phyloP scores from a whole-genome alignment of 2,888 invertebrate genomes.

The Eulithis prunata region DNA sequence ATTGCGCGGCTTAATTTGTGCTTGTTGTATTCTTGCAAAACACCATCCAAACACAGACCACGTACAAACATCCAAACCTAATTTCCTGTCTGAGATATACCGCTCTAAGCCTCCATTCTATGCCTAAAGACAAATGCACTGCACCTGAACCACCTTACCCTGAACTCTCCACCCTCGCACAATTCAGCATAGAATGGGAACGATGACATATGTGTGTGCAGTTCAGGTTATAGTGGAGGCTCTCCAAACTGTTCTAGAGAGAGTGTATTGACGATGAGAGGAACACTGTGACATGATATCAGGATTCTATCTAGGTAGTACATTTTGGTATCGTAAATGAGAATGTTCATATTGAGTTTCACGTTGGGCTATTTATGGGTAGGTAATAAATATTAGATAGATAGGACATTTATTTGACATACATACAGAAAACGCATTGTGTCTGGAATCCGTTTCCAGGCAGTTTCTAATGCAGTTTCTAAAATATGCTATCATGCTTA shows the following conservation, averaged over 20 bases:
- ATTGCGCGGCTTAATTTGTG: neutral
- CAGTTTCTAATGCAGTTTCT: too few relatives aligned
- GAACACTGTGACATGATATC: slow-evolving; percentile 19
- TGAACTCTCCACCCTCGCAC: slow-evolving; percentile 47
- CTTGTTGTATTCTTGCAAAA: slow-evolving; percentile 45
- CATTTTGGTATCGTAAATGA: slow-evolving; percentile 4
- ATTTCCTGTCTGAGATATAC: slow-evolving; percentile 83
- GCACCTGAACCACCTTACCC: slow-evolving; percentile 53
- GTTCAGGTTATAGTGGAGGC: slow-evolving; percentile 44
- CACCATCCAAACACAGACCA: slow-evolving; percentile 56
- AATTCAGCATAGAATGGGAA: slow-evolving; percentile 34
- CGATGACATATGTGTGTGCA: slow-evolving; percentile 41
- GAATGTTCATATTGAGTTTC: neutral
- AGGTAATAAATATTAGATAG: too few relatives aligned
- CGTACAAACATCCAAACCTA: slow-evolving; percentile 78
- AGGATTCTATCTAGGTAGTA: neutral
- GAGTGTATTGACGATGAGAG: slow-evolving; percentile 29
- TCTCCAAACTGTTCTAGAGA: slow-evolving; percentile 45
- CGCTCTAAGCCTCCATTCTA: slow-evolving; percentile 53
- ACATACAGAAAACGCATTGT: too few relatives aligned
- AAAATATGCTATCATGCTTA: too few relatives aligned
- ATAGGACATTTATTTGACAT: too few relatives aligned
- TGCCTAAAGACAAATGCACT: slow-evolving; percentile 77
- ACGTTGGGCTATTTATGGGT: neutral
- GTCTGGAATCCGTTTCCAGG: too few relatives aligned